A percentile compares a stretch with the other conserved stretches of the same genome.
phyloP scores from a whole-genome alignment of 1,140 invertebrate species.

The Drosophila dunni region DNA sequence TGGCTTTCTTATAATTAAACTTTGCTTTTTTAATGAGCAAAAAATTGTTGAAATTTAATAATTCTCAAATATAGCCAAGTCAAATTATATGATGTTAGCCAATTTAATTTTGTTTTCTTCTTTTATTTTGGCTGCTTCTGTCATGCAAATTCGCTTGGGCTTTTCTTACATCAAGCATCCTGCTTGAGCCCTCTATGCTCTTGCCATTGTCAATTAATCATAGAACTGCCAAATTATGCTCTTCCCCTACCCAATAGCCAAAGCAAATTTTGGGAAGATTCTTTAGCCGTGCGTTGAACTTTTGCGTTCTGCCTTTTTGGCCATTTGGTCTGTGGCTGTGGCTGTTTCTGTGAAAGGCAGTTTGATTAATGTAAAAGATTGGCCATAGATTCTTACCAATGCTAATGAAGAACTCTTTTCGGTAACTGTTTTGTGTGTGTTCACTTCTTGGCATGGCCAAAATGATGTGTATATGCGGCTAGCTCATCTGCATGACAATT shows the following conservation, averaged over 20 bases:
- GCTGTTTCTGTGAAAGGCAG: conserved; percentile 20
- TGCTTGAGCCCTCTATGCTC: conserved; percentile 38
- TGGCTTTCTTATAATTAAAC: conserved; percentile 81
- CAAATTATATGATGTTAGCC: conserved; percentile 34
- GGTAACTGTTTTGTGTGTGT: conserved; percentile 15
- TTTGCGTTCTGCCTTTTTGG: conserved; percentile 28
- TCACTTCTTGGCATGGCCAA: conserved; percentile 1
- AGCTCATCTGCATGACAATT: conserved; percentile 73
- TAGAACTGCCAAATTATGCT: conserved; percentile 44
- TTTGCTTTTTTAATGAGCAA: conserved; percentile 66
- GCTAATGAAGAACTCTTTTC: conserved; percentile 33
- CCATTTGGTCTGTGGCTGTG: not conserved
- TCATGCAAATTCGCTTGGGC: conserved; percentile 67
- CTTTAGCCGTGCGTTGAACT: conserved; percentile 65
- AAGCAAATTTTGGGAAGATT: conserved; percentile 13
- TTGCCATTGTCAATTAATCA: conserved; percentile 62
- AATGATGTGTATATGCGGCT: not conserved
- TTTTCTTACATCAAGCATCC: conserved; percentile 60
- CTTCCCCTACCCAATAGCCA: not conserved
- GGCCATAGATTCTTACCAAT: conserved; percentile 13
- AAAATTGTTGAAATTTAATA: conserved; percentile 50
- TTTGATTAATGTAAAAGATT: conserved; percentile 62
- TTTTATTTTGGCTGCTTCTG: conserved; percentile 35
- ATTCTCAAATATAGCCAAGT: conserved; percentile 28
- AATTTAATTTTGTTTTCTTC: conserved; percentile 43